Base-by-base conservation (phyloP, 2,888 invertebrate genomes). In the Bembecia ichneumoniformis region DNA sequence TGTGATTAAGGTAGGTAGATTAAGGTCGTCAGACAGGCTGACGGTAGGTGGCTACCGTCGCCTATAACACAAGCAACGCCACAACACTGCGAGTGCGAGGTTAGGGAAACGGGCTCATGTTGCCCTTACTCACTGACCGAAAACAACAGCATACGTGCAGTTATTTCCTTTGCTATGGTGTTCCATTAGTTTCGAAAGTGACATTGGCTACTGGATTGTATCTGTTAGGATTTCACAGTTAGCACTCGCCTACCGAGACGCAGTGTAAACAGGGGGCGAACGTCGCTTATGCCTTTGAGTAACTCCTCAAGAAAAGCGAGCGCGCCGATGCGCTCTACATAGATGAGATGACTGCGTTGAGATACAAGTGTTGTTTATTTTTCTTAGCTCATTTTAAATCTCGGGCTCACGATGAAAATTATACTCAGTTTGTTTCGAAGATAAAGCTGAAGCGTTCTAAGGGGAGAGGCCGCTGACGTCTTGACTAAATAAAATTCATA, bases 351-450 rank as follows among this genome's bases (percentile, higher is more conserved):
- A 66, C 63, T 60, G 71, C 79, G 80, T 80, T 76, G 77, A 81
- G 68, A 77, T 72, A 77, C 73, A 75, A 80, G 80, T 72, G 79
- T 62, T 80, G 77, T 82, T 77, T 82, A 77, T 80, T 76, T 82
- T 76, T 67, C 75, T 66, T 69, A 66, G 66, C 63, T 73, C 74
- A 74, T 77, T 80, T 74, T 70, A 65, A 78, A 76, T 73, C 67
- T 67, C 64, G 59, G 67, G 63, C 64, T 64, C 59, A 61, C 59
- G 58, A 58, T 62, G 68, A 68, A 78, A 78, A 78, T 77, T 78
- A 75, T 71, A 74, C 69, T 66, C 70, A 74, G 74, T 72, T 51
- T 49, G 49, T 54, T 52, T 48, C 49, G 46, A 46, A 48, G 50
- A 50, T 48, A 40, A 51, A 51, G 55, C 51, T 49, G 35, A 54